Percentiles rank a stretch among this genome's conserved stretches.
Conservation (phyloP, 2,113 vertebrate species). For the Cyprinodon tularosa region DNA sequence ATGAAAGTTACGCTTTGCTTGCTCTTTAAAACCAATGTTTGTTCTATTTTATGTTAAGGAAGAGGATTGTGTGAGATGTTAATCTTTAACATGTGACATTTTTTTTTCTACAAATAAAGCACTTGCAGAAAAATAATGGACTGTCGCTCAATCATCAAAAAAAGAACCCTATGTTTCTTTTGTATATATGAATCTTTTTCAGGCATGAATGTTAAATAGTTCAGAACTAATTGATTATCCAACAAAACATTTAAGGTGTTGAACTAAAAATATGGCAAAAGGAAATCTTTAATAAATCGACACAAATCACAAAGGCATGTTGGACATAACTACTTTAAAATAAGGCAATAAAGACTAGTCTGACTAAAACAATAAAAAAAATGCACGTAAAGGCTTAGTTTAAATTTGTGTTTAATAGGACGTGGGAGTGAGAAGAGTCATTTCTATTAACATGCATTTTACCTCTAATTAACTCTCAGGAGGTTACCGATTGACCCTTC, state of each 20-base stretch:
- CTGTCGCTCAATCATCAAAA: background rate
- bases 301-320: background rate
- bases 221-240: background rate
- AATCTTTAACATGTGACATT: constrained; percentile 70
- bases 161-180: background rate
- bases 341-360: background rate
- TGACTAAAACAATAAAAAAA: background rate
- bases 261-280: background rate
- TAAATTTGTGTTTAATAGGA: constrained; percentile 34
- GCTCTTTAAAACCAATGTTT: constrained; percentile 37
- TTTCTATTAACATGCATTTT: constrained; percentile 57
- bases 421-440: constrained; percentile 42
- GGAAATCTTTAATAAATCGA: background rate
- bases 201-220: background rate
- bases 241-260: background rate
- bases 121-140: too few species aligned
- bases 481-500: constrained; percentile 71
- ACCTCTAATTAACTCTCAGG: constrained; percentile 76
- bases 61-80: constrained; percentile 77
- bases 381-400: constrained; percentile 33
- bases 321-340: background rate
- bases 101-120: background rate
- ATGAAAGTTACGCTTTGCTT: constrained; percentile 27
- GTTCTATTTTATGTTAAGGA: constrained; percentile 36
- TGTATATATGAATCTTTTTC: background rate